Conservation (phyloP, 2,888 invertebrate species). For the Latrodectus elegans region DNA sequence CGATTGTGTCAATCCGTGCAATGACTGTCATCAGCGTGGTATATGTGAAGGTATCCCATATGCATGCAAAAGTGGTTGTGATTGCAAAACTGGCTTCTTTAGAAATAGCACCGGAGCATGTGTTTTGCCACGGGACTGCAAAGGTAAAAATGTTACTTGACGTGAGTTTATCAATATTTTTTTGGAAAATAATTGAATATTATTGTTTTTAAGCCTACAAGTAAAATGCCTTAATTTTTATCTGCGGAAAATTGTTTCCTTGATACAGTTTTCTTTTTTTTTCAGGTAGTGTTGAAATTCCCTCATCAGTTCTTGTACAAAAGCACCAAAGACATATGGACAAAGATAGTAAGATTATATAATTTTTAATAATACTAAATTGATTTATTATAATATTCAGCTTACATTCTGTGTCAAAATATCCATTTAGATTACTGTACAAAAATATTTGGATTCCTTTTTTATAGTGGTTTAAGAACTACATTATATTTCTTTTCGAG, state of each 20-base stretch:
- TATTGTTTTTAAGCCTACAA: not conserved
- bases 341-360: no score
- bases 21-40: constrained; percentile 7
- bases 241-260: not conserved
- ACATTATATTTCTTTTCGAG: no score
- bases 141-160: not conserved
- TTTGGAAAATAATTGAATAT: not conserved
- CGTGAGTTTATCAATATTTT: no score
- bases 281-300: not conserved
- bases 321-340: no score
- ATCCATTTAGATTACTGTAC: no score
- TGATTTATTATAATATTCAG: no score
- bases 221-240: not conserved
- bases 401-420: no score
- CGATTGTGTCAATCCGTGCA: constrained; percentile 22
- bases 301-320: no score
- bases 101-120: constrained; percentile 22
- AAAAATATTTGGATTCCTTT: no score
- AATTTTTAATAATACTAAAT: no score
- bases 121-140: constrained; percentile 8
- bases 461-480: no score
- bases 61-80: constrained; percentile 19
- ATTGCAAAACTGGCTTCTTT: constrained; percentile 27
- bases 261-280: not conserved
- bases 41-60: not conserved